Conservation (phyloP, 2,888 invertebrate genomes). For the Germaria angustata region DNA sequence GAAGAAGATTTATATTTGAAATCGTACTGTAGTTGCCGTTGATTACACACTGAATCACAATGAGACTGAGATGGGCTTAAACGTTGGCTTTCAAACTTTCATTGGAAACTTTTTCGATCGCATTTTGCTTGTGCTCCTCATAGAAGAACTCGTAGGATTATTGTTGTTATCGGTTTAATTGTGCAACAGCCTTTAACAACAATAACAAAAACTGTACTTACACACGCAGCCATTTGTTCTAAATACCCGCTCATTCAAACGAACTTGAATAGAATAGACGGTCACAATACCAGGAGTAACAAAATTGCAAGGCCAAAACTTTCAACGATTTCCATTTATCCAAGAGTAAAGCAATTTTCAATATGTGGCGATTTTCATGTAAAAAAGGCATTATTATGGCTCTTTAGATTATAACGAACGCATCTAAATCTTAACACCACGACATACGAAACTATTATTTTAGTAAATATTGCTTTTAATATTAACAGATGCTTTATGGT, state of each 20-base stretch:
- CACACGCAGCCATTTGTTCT: conserved; percentile 63
- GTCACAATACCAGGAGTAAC: neutral
- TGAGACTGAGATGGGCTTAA: conserved; percentile 2
- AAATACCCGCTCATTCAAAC: conserved; percentile 41
- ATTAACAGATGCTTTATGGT: too few relatives aligned
- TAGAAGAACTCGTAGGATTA: conserved; percentile 50
- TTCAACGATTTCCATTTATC: too few relatives aligned
- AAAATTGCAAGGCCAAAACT: neutral
- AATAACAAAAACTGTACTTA: conserved; percentile 58
- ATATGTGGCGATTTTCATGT: too few relatives aligned
- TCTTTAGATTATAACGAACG: too few relatives aligned
- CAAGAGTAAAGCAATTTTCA: too few relatives aligned
- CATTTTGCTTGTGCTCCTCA: conserved; percentile 12
- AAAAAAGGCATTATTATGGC: too few relatives aligned
- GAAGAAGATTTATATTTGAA: conserved; percentile 3
- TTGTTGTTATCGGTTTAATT: conserved; percentile 65
- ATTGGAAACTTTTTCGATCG: conserved; percentile 50
- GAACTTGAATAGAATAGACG: neutral
- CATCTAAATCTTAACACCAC: too few relatives aligned
- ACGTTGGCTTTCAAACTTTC: conserved; percentile 36
- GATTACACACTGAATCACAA: conserved; percentile 6
- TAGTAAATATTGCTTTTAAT: too few relatives aligned
- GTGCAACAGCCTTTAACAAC: conserved; percentile 66
- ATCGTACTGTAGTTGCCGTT: conserved; percentile 20
- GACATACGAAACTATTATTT: too few relatives aligned